These are phyloP conservation scores for Molanna angustata DNA, from an alignment of 2,888 invertebrate genomes.

Conservation along the genomic window DNA sequence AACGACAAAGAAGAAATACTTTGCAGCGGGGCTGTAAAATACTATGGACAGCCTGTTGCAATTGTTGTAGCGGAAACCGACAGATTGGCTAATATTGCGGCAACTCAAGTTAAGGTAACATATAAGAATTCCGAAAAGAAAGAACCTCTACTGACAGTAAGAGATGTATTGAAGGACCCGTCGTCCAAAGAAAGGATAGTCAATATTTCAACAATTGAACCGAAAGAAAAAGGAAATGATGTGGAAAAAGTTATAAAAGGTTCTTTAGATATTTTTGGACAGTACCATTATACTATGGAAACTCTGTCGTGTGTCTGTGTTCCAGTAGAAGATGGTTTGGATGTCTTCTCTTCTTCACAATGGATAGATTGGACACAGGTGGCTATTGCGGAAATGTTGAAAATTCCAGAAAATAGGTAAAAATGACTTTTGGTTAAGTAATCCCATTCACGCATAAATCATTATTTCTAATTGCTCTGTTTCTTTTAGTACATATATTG, in stretches of 20 bases:
- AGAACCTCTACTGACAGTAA: conserved; percentile 46
- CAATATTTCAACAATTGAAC: conserved; percentile 40
- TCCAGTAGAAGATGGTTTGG: conserved; percentile 68
- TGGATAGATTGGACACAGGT: conserved; percentile 61
- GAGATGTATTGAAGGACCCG: conserved; percentile 51
- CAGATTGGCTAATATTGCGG: conserved; percentile 57
- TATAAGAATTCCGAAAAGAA: conserved; percentile 50
- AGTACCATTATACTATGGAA: conserved; percentile 80
- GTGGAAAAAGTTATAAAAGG: conserved; percentile 57
- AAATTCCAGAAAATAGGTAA: conserved; percentile 60
- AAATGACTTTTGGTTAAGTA: too few relatives aligned
- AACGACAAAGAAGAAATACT: conserved; percentile 52
- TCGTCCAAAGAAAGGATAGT: conserved; percentile 46
- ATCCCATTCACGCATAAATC: too few relatives aligned
- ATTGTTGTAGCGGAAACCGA: conserved; percentile 66
- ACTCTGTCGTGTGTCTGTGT: conserved; percentile 62
- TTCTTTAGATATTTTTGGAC: conserved; percentile 53
- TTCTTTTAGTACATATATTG: too few relatives aligned
- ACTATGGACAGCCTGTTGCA: conserved; percentile 73
- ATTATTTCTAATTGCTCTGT: too few relatives aligned
- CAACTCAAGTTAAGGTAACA: conserved; percentile 53
- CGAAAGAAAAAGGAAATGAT: conserved; percentile 44
- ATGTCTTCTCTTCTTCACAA: conserved; percentile 62
- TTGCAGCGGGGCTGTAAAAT: conserved; percentile 55
- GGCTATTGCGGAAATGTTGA: conserved; percentile 54